Conservation (phyloP, 2,797 vertebrate species). For the Cyclopterus lumpus region DNA sequence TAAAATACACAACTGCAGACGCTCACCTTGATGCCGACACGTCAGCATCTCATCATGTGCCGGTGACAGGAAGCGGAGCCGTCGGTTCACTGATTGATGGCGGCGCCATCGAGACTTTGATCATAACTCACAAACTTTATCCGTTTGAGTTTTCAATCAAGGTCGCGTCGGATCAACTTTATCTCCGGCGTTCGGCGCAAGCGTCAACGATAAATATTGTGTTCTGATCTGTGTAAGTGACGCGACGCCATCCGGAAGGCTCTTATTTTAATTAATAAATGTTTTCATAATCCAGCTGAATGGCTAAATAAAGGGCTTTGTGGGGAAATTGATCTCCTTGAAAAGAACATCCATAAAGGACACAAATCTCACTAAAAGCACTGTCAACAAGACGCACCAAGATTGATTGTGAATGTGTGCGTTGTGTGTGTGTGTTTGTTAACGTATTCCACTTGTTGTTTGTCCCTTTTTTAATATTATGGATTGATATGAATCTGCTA, state of each 20-base stretch:
- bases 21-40: not conserved
- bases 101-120: conserved; percentile 11
- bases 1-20: not conserved
- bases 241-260: conserved; percentile 64
- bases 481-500: not conserved
- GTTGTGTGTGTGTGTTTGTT: conserved; percentile 26
- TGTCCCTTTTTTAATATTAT: not conserved
- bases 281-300: conserved; percentile 77
- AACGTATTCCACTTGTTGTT: conserved; percentile 7
- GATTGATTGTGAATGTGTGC: conserved; percentile 50
- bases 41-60: conserved; percentile 10
- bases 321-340: conserved; percentile 76
- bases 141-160: conserved; percentile 48
- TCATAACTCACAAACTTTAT: conserved; percentile 67
- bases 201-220: conserved; percentile 76
- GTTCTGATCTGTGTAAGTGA: conserved; percentile 75
- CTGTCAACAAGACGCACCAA: conserved; percentile 65
- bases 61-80: conserved; percentile 8
- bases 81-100: conserved; percentile 41
- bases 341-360: conserved; percentile 72
- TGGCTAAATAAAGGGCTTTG: conserved; percentile 79
- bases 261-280: conserved; percentile 85
- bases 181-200: conserved; percentile 34
- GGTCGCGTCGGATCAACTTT: conserved; percentile 62
- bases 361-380: conserved; percentile 85